Conservation (phyloP, 2,113 vertebrate species). For the Miniopterus natalensis region DNA sequence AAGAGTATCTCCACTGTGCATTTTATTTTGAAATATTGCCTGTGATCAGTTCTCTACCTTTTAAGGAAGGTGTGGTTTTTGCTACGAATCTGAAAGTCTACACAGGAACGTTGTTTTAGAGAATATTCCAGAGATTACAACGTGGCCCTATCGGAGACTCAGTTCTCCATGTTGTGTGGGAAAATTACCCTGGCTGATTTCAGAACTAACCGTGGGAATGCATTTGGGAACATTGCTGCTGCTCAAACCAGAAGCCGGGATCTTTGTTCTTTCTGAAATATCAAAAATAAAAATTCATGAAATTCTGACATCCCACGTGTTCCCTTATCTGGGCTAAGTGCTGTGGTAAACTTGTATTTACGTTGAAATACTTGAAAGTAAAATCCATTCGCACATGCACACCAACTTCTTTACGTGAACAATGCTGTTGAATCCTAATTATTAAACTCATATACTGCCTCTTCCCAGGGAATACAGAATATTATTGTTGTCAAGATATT, state of each 20-base stretch:
- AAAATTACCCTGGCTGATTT: constrained; percentile 58
- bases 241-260: constrained; percentile 12
- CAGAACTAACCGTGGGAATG: constrained; percentile 62
- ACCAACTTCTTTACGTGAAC: neutral
- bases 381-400: neutral
- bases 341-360: constrained; percentile 2
- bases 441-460: neutral
- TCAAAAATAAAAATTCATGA: constrained; percentile 64
- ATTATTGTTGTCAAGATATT: constrained; percentile 42
- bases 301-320: neutral
- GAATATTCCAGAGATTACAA: neutral
- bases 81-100: neutral
- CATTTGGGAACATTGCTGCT: constrained; percentile 57
- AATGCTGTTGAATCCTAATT: constrained; percentile 39
- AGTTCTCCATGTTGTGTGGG: neutral
- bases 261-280: constrained; percentile 42
- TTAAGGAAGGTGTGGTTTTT: neutral
- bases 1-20: neutral
- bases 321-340: constrained; percentile 31
- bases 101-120: neutral
- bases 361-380: constrained; percentile 49
- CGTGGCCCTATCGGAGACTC: neutral
- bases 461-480: constrained; percentile 34
- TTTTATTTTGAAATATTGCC: neutral
- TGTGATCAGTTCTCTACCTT: neutral